Evolutionary conservation across 2,113 vertebrate species (phyloP).

Genomic region (Tragelaphus scriptus): DNA sequence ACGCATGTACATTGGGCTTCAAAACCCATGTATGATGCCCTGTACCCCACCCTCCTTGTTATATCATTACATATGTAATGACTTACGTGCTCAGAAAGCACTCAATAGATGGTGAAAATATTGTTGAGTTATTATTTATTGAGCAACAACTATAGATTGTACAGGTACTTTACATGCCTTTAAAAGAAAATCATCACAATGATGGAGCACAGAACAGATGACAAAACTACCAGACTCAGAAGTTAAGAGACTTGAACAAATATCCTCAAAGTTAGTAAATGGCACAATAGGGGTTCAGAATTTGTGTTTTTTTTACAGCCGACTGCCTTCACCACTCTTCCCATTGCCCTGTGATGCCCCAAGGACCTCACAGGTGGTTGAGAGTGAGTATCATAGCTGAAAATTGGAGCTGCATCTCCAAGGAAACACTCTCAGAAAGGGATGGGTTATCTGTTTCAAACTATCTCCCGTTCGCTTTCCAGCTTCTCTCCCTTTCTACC

Average conservation of each 20-base stretch:
- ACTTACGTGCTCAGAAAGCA: background rate
- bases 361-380: background rate
- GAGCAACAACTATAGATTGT: background rate
- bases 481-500: background rate
- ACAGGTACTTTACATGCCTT: background rate
- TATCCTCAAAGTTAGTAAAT: background rate
- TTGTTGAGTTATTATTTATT: background rate
- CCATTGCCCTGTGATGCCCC: background rate
- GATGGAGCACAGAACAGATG: background rate
- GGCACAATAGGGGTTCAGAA: background rate
- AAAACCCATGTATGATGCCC: background rate
- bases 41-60: background rate
- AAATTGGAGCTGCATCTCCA: background rate
- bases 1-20: background rate
- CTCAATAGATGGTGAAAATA: background rate
- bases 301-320: background rate
- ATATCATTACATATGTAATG: background rate
- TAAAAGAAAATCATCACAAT: background rate
- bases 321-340: background rate
- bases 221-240: slow-evolving; percentile 20
- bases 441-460: background rate
- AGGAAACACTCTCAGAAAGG: background rate
- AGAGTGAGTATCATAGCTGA: background rate
- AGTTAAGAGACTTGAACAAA: background rate
- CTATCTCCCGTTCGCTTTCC: background rate